Conservation (phyloP, 2,113 vertebrate species). For the Circaetus cinerascens region DNA sequence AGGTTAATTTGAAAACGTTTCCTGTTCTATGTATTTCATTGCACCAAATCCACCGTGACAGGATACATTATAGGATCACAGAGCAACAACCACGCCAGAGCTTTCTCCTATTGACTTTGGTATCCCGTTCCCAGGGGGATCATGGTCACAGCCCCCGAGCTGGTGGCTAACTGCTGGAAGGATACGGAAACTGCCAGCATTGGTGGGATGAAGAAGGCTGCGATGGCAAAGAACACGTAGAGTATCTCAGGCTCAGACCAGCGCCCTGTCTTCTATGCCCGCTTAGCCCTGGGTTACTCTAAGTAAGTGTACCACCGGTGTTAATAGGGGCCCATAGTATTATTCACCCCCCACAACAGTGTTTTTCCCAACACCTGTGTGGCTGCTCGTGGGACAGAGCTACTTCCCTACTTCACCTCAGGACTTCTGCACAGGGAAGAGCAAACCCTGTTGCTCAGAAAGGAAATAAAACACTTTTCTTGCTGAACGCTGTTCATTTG, state of each 20-base stretch:
- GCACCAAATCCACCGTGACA: not conserved
- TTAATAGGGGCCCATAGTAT: not conserved
- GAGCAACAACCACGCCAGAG: not conserved
- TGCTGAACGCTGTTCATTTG: not conserved
- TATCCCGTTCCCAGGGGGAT: not conserved
- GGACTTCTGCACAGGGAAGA: not conserved
- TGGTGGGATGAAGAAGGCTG: not conserved
- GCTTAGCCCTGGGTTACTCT: not conserved
- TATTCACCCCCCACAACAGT: not conserved
- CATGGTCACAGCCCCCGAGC: not conserved
- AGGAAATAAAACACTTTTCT: not conserved
- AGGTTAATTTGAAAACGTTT: not conserved
- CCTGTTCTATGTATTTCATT: not conserved
- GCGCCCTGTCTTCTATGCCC: rapidly evolving
- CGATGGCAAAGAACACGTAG: not conserved
- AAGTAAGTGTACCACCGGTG: not conserved
- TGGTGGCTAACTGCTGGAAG: not conserved
- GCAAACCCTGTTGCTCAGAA: not conserved
- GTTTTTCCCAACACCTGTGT: not conserved
- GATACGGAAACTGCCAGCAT: not conserved
- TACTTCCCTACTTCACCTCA: not conserved
- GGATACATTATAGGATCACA: not conserved
- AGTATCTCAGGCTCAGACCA: not conserved
- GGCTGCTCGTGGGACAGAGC: not conserved
- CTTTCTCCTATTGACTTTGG: not conserved